Base-by-base conservation (phyloP, 37 sponge, comb jelly and placozoan genomes). In the Cliona cf. orientalis region DNA sequence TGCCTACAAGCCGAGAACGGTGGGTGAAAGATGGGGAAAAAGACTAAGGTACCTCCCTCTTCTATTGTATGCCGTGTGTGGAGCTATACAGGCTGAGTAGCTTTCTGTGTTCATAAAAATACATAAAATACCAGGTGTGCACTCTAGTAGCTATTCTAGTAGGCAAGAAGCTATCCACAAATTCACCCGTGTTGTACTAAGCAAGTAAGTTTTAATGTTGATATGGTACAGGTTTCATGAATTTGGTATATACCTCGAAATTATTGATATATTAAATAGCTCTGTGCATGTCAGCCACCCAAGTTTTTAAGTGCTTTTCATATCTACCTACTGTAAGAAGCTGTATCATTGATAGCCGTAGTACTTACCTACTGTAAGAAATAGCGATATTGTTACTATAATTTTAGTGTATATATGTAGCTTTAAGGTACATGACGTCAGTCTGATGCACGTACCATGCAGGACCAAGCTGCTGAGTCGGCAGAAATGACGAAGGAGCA, bases 1-100 rank as follows among this genome's bases (percentile, higher is more conserved):
- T 6, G 36, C 9, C 36, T 40, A 32, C 36, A 19, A 22, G 19
- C 33, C 37, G 40, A 32, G 38, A 6, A 32, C 69, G 33, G 19
- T 22, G 7, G 14, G n/a, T 22, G 46, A 71, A 42, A 55, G n/a
- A 74, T 74, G 74, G 74, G 74, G 19, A 74, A 74, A 31, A 74
- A 74, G 53, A 74, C 53, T 9, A 74, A 74, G 74, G 74, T 74
- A 31, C 23, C 35, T 5, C n/a, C n/a, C n/a, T n/a, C n/a, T n/a
- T n/a, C n/a, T n/a, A n/a, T n/a, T n/a, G n/a, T n/a, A 3, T 66
- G 3, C 9, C 22, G 5, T 66, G 68, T 66, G 3, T 34, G 2
- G 17, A 49, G 11, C 55, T 49, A 11, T 49, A 49, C 17, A 17
- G 14, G 11, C 55, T 49, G 55, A 19, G 9, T 63, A 63, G 65